These are phyloP conservation scores for Antennarius maculatus DNA, from an alignment of 2,797 vertebrate genomes.

Conservation along the genomic window DNA sequence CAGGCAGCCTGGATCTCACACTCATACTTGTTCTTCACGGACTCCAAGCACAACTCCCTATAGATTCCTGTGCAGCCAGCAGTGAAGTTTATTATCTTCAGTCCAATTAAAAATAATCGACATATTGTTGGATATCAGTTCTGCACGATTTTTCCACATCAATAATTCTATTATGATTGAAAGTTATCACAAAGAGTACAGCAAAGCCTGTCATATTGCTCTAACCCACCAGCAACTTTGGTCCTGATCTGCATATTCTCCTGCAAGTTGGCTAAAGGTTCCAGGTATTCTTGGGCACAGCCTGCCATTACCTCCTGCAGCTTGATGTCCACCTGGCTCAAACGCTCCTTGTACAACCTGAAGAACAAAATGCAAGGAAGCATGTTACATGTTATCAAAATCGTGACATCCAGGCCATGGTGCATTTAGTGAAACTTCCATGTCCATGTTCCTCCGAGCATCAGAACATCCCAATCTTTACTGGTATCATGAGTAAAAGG, in stretches of 20 bases:
- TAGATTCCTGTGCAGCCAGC: constrained; percentile 75
- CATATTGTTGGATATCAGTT: too few species aligned
- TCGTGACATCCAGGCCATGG: too few species aligned
- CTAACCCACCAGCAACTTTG: constrained; percentile 92
- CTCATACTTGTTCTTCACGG: constrained; percentile 98
- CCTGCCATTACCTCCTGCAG: constrained; percentile 97
- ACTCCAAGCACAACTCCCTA: constrained; percentile 94
- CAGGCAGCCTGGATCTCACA: constrained; percentile 98
- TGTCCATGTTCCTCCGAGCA: too few species aligned
- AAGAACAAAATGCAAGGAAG: constrained; percentile 17
- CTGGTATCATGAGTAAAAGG: too few species aligned
- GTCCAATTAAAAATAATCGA: neutral
- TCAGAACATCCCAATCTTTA: too few species aligned
- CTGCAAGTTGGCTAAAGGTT: constrained; percentile 96
- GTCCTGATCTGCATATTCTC: constrained; percentile 99
- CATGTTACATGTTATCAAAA: neutral
- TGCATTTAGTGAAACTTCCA: too few species aligned
- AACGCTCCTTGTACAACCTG: constrained; percentile 96
- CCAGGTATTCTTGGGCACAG: constrained; percentile 97
- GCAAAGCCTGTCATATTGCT: neutral
- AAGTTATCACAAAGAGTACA: too few species aligned
- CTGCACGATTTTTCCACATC: too few species aligned
- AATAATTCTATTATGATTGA: too few species aligned
- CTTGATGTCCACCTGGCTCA: constrained; percentile 98
- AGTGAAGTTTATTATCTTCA: neutral